Evolutionary conservation across 2,113 vertebrate species (phyloP).

Genomic region (Stegostoma tigrinum): DNA sequence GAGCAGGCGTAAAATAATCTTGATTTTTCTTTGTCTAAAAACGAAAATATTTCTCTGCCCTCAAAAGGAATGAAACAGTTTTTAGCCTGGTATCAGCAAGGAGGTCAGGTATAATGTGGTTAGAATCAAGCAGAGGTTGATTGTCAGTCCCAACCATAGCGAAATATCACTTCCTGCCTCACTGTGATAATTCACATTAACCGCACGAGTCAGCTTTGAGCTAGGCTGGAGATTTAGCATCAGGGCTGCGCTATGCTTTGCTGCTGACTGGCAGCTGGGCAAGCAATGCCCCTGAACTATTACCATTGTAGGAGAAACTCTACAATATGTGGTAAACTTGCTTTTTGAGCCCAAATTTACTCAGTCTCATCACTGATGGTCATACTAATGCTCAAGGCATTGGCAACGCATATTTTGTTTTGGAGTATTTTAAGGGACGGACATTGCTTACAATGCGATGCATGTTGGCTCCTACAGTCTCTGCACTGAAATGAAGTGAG

Average conservation of each 20-base stretch:
- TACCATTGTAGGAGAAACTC: neutral
- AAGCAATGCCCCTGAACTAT: neutral
- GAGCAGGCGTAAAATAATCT: neutral
- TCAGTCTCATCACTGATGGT: neutral
- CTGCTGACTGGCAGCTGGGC: neutral
- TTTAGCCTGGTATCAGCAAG: neutral
- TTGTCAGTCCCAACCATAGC: neutral
- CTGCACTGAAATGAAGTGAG: neutral
- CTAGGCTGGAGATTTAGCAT: neutral
- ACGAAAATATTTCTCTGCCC: no score
- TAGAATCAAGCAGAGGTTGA: neutral
- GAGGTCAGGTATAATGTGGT: neutral
- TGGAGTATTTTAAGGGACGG: neutral
- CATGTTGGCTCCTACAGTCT: neutral
- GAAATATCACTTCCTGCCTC: neutral
- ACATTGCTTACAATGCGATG: neutral
- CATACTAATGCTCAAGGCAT: neutral
- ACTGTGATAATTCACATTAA: neutral
- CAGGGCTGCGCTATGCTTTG: neutral
- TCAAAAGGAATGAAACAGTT: neutral
- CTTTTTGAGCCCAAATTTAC: neutral
- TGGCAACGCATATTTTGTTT: neutral
- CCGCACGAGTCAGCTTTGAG: neutral
- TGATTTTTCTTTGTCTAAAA: neutral
- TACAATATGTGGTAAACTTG: neutral